A percentile compares a stretch with the other conserved stretches of the same genome.
Evolutionary conservation across 2,888 invertebrate species (phyloP).

Genomic region (Epistrophella euchroma): DNA sequence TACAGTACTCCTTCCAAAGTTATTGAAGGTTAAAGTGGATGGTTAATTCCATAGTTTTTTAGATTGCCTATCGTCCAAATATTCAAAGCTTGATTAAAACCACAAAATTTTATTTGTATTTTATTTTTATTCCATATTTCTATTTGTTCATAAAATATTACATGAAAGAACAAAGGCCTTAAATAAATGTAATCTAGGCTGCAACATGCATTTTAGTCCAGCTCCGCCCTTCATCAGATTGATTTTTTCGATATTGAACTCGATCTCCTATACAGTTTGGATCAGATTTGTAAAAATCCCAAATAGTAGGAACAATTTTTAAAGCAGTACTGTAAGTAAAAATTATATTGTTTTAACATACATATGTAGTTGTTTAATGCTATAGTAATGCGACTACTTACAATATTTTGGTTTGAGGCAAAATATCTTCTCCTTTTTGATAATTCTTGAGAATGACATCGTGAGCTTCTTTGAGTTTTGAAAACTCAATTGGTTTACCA

Average conservation of each 20-base stretch:
- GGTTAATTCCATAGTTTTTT: too few relatives aligned
- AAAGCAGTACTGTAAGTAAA: slow-evolving; percentile 80
- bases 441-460: slow-evolving; percentile 77
- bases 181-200: slow-evolving; percentile 75
- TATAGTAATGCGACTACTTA: slow-evolving; percentile 75
- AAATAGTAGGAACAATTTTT: slow-evolving; percentile 79
- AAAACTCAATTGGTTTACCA: slow-evolving; percentile 79
- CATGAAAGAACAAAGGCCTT: not conserved
- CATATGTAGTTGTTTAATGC: not conserved
- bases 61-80: too few relatives aligned
- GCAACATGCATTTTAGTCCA: slow-evolving; percentile 81
- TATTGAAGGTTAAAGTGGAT: too few relatives aligned
- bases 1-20: too few relatives aligned
- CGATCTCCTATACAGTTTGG: slow-evolving; percentile 80
- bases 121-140: too few relatives aligned
- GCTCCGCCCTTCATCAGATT: slow-evolving; percentile 34
- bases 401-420: slow-evolving; percentile 80
- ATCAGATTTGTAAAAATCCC: slow-evolving; percentile 81
- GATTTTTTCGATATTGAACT: slow-evolving; percentile 78
- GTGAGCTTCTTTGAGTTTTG: slow-evolving; percentile 77
- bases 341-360: not conserved
- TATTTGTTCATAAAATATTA: not conserved
- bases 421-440: slow-evolving; percentile 70
- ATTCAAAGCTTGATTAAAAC: too few relatives aligned
- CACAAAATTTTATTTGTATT: too few relatives aligned